phyloP scores from a whole-genome alignment of 2,797 vertebrate species.

The Nannoperca obscura region DNA sequence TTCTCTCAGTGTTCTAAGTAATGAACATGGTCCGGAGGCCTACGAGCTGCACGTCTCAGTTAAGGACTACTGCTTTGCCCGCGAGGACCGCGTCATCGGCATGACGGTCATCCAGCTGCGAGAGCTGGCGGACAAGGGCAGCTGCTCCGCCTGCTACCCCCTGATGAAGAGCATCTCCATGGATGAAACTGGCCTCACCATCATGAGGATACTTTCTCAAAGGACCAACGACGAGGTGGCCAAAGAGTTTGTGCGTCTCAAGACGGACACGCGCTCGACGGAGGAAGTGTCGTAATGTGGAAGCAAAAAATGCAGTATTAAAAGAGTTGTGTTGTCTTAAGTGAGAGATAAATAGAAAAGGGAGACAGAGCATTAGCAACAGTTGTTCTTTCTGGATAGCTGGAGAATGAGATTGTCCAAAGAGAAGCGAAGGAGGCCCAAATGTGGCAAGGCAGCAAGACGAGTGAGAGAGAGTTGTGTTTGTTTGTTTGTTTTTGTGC shows the following conservation, averaged over 20 bases:
- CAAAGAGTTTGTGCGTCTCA: conserved; percentile 98
- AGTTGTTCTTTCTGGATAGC: conserved; percentile 53
- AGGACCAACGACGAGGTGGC: conserved; percentile 96
- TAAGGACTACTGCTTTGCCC: conserved; percentile 99
- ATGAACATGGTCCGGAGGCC: conserved; percentile 90
- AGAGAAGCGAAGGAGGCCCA: conserved; percentile 61
- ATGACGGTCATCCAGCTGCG: conserved; percentile 95
- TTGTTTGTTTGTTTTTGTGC: conserved; percentile 91
- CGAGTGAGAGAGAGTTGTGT: conserved; percentile 78
- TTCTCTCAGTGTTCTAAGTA: conserved; percentile 88
- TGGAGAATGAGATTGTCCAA: conserved; percentile 72
- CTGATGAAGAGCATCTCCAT: conserved; percentile 89
- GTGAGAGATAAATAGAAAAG: conserved; percentile 54
- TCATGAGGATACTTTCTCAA: conserved; percentile 97
- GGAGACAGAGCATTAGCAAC: conserved; percentile 44
- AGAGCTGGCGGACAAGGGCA: conserved; percentile 89
- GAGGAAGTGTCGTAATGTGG: conserved; percentile 88
- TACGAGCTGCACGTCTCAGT: conserved; percentile 96
- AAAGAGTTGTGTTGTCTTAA: conserved; percentile 76
- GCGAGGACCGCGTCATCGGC: conserved; percentile 94
- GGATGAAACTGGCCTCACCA: conserved; percentile 96
- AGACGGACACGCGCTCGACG: conserved; percentile 92
- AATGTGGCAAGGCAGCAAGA: conserved; percentile 50
- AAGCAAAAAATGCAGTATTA: conserved; percentile 70
- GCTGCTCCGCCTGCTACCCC: conserved; percentile 90